phyloP scores from a whole-genome alignment of 2,113 vertebrate genomes.

The Odontesthes bonariensis region DNA sequence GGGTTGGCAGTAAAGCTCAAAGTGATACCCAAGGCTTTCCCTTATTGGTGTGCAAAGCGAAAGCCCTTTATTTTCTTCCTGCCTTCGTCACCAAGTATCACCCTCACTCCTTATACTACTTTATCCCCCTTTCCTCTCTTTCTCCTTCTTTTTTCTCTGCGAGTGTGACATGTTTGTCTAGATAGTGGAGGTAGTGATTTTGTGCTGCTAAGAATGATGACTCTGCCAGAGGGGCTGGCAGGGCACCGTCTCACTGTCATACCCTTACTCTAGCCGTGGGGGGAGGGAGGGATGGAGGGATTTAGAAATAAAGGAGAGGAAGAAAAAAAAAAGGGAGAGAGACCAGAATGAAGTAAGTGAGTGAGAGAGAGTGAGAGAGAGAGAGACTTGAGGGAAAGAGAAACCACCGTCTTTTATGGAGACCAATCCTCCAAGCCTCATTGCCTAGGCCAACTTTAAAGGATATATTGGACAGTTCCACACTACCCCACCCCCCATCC shows the following conservation, averaged over 20 bases:
- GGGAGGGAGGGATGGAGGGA: conserved; percentile 44
- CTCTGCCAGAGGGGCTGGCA: conserved; percentile 84
- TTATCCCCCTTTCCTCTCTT: conserved; percentile 39
- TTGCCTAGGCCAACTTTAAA: conserved; percentile 77
- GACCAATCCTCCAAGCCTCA: conserved; percentile 77
- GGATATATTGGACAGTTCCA: conserved; percentile 80
- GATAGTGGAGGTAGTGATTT: conserved; percentile 85
- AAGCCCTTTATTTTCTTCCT: conserved; percentile 43
- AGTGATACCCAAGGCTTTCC: conserved; percentile 58
- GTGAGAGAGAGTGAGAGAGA: conserved; percentile 38
- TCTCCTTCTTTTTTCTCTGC: conserved; percentile 42
- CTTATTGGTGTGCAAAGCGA: conserved; percentile 31
- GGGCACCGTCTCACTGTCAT: conserved; percentile 82
- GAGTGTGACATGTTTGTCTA: conserved; percentile 83
- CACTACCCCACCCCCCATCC: conserved; percentile 60
- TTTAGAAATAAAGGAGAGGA: conserved; percentile 25
- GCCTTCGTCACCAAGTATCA: conserved; percentile 46
- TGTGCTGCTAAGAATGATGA: conserved; percentile 83
- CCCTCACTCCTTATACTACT: conserved; percentile 34
- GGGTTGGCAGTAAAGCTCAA: conserved; percentile 56
- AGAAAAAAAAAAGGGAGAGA: conserved; percentile 13
- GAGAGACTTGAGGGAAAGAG: conserved; percentile 74
- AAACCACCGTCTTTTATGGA: conserved; percentile 81
- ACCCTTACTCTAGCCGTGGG: conserved; percentile 69
- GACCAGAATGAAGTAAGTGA: conserved; percentile 30